A percentile compares a stretch with the other conserved stretches of the same genome.
Evolutionary conservation across 2,888 invertebrate genomes (phyloP).

Genomic region (Drosophila pseudotakahashii): DNA sequence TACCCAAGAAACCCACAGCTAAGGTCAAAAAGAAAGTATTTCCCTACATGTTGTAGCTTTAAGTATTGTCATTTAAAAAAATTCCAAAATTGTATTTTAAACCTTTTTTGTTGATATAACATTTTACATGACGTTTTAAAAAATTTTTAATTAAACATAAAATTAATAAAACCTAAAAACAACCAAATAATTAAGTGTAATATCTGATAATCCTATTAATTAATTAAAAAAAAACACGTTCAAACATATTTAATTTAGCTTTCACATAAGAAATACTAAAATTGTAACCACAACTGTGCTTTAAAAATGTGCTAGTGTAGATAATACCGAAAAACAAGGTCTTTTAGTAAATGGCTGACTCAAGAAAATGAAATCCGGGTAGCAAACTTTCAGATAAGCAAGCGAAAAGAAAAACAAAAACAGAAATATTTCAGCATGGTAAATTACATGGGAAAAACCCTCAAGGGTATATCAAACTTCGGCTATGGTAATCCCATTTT

Average conservation of each 20-base stretch:
- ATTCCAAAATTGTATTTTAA: too few species aligned
- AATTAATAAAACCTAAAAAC: too few species aligned
- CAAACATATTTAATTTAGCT: not conserved
- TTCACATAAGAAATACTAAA: constrained; percentile 3
- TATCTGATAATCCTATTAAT: not conserved
- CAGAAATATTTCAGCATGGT: not conserved
- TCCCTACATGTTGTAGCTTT: not conserved
- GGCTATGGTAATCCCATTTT: constrained; percentile 8
- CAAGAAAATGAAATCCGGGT: constrained; percentile 17
- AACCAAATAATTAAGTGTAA: too few species aligned
- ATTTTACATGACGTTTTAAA: too few species aligned
- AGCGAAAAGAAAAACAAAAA: constrained; percentile 3
- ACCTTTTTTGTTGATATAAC: too few species aligned
- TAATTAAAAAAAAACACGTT: not conserved
- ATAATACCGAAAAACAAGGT: constrained; percentile 31
- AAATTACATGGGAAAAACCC: not conserved
- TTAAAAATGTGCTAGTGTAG: constrained; percentile 20
- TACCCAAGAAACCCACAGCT: not conserved
- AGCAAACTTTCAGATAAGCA: constrained; percentile 12
- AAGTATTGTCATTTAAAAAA: not conserved
- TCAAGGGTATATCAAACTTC: constrained; percentile 26
- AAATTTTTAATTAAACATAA: too few species aligned
- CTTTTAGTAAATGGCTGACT: constrained; percentile 19
- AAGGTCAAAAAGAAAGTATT: not conserved
- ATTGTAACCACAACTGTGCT: constrained; percentile 2